Evolutionary conservation across 2,888 invertebrate species (phyloP).

Genomic region (Aphrophora alni): DNA sequence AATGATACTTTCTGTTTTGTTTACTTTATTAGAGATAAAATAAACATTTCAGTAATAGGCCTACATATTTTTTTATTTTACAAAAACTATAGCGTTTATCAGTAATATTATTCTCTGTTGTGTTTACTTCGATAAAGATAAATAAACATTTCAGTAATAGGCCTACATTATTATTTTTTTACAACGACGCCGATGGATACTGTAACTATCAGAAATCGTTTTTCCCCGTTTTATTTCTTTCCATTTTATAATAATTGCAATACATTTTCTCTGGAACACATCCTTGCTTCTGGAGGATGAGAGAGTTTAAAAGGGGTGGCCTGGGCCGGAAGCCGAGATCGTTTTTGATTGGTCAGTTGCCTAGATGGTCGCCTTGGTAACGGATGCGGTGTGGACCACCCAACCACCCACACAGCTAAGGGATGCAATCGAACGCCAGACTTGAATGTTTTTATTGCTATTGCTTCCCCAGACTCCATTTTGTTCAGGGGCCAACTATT

Average conservation of each 20-base stretch:
- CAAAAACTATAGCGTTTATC: too few relatives aligned
- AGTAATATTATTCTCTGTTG: too few relatives aligned
- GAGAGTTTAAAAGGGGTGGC: slow-evolving; percentile 4
- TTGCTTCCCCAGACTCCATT: neutral
- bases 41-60: too few relatives aligned
- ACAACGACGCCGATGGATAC: too few relatives aligned
- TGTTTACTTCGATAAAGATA: too few relatives aligned
- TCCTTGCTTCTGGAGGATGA: neutral
- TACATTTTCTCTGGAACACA: neutral
- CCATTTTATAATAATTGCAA: neutral
- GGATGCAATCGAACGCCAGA: neutral
- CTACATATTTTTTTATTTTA: too few relatives aligned
- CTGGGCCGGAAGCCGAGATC: slow-evolving; percentile 26
- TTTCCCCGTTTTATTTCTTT: neutral
- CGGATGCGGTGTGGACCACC: neutral
- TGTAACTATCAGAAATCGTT: too few relatives aligned
- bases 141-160: too few relatives aligned
- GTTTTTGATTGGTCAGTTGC: slow-evolving; percentile 34
- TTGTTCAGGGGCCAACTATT: neutral
- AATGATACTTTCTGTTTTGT: too few relatives aligned
- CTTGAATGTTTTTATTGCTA: neutral
- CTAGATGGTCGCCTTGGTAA: slow-evolving; percentile 43
- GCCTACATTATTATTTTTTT: too few relatives aligned
- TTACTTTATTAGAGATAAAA: too few relatives aligned
- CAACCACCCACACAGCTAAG: neutral